Conservation (phyloP, 2,113 vertebrate genomes). For the Melanotaenia duboulayi region DNA sequence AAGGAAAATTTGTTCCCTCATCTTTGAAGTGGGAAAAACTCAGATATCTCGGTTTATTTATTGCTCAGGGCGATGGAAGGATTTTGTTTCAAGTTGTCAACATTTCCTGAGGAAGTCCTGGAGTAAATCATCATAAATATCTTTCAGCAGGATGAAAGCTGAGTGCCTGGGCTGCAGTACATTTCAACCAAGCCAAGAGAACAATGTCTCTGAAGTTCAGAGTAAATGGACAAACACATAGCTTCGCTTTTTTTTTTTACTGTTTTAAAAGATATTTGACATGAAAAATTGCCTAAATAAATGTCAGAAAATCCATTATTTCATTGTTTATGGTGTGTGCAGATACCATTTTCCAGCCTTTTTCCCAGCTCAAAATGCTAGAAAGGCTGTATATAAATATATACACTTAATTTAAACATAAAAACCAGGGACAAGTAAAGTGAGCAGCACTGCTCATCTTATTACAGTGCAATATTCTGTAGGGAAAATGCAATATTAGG, state of each 20-base stretch:
- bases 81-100: conserved; percentile 79
- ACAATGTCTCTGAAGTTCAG: conserved; percentile 29
- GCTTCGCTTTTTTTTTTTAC: conserved; percentile 10
- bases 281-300: background rate
- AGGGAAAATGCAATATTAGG: no score
- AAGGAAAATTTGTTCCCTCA: conserved; percentile 24
- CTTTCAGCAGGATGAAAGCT: conserved; percentile 61
- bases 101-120: conserved; percentile 78
- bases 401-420: no score
- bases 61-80: conserved; percentile 57
- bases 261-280: background rate
- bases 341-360: no score
- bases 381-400: no score
- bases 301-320: no score
- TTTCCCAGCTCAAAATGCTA: no score
- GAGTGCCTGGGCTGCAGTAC: conserved; percentile 14
- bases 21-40: conserved; percentile 60
- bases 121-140: conserved; percentile 76
- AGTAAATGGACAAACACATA: conserved; percentile 17
- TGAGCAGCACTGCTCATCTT: no score
- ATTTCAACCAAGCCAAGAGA: conserved; percentile 24
- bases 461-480: no score
- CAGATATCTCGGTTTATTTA: conserved; percentile 69
- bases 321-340: background rate
- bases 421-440: no score